Conservation (phyloP, 2,888 invertebrate genomes). For the Adineta ricciae region DNA sequence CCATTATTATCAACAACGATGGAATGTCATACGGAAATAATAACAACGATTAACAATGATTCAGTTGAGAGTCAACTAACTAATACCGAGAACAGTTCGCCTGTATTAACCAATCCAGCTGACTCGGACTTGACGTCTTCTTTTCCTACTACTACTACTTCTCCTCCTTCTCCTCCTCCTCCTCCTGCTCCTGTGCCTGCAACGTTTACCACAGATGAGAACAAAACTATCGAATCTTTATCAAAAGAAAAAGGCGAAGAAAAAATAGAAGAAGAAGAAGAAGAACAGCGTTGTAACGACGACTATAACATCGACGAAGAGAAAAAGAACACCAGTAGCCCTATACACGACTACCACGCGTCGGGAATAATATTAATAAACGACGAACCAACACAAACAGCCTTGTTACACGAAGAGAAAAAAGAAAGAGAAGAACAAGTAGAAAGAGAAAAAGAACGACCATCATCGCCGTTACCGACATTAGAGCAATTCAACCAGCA, state of each 20-base stretch:
- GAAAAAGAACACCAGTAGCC: conserved; percentile 7
- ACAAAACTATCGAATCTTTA: neutral
- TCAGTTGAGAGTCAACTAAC: neutral
- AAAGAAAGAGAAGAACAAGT: neutral
- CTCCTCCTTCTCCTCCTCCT: neutral
- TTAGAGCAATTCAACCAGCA: neutral
- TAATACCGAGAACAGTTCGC: neutral
- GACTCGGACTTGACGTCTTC: neutral
- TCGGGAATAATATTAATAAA: conserved; percentile 5
- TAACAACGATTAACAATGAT: neutral
- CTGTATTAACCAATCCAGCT: neutral
- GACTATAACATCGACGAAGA: neutral
- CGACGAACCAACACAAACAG: neutral
- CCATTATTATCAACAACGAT: neutral
- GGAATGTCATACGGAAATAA: neutral
- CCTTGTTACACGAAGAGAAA: neutral
- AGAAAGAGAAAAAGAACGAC: neutral
- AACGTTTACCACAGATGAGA: neutral
- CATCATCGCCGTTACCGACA: neutral
- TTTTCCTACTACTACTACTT: neutral
- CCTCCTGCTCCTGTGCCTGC: too few species aligned
- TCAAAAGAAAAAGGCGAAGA: neutral
- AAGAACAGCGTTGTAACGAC: neutral
- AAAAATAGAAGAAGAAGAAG: neutral
- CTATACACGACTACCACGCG: neutral